Base-by-base conservation (phyloP, 1,140 invertebrate genomes). In the Agrypnia vestita region DNA sequence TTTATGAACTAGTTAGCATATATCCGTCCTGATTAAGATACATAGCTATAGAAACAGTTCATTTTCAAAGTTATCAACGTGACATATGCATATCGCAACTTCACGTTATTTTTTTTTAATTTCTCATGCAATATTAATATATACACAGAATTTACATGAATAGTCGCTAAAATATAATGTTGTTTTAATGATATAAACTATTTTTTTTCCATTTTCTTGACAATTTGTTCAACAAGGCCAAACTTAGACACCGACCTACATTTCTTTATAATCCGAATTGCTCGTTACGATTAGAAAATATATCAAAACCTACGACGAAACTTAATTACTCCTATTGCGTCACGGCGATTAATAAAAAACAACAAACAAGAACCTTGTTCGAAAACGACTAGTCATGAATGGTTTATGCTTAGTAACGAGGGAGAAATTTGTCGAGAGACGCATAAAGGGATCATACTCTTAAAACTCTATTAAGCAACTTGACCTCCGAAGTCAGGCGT, bases 271-370 rank as follows among this genome's bases (percentile, higher is more conserved):
- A 17, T 44, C 67, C 25, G 49, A 51, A 71, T 71, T 19, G 17
- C 21, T 49, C 8, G 67, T 17, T 71, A 71, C 67, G 49, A 71
- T 71, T 71, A 71, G 44, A 71, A 71, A 71, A 71, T 49, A 21
- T 17, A 71, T 71, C 67, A 71, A 71, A 71, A 43, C 67, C 17
- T 49, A 51, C 67, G 15, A 15, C 44, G 15, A 21, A 9, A 46
- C 62, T 64, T 64, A 64, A 64, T 46, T 64, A 64, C 62, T 35
- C 44, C 35, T 25, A 35, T n/a, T n/a, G 7, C 17, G 53, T 56
- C 53, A 56, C 53, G 25, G 8, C 53, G 62, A 64, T 64, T 25
- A 64, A n/a, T 64, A 21, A 35, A 6, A 44, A 44, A 15, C 62
- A 64, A 64, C 62, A 64, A 64, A 56, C 53, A 15, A 17, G 6